Evolutionary conservation across 2,797 vertebrate species (phyloP).

Genomic region (Notolabrus celidotus): DNA sequence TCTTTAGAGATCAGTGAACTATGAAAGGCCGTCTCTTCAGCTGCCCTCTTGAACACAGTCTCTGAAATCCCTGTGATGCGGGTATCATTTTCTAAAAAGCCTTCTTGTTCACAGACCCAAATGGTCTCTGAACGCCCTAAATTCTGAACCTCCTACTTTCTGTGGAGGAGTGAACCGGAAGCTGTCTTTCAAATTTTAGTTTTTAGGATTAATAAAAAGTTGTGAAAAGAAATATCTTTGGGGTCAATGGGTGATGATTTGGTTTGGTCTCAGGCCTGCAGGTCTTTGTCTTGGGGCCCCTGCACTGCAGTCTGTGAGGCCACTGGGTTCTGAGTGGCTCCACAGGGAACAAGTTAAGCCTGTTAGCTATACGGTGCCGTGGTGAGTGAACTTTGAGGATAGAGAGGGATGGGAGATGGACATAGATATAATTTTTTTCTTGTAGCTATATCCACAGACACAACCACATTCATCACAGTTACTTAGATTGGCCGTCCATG

Average conservation of each 20-base stretch:
- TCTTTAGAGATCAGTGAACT: slow-evolving; percentile 80
- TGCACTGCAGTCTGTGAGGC: slow-evolving; percentile 47
- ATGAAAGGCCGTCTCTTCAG: slow-evolving; percentile 76
- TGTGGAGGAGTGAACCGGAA: slow-evolving; percentile 42
- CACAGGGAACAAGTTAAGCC: slow-evolving; percentile 68
- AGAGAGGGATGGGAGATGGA: no score
- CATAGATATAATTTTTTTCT: no score
- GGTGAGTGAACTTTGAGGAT: no score
- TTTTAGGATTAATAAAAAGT: slow-evolving; percentile 5
- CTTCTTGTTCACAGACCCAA: slow-evolving; percentile 61
- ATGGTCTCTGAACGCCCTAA: slow-evolving; percentile 64
- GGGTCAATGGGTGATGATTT: slow-evolving; percentile 30
- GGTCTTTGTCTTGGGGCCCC: slow-evolving; percentile 42
- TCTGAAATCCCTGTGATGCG: slow-evolving; percentile 61
- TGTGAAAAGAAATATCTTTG: slow-evolving; percentile 26
- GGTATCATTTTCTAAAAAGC: slow-evolving; percentile 74
- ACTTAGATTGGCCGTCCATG: no score
- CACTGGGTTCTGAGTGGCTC: slow-evolving; percentile 54
- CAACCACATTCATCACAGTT: no score
- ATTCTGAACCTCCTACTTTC: slow-evolving; percentile 39
- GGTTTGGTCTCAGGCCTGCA: slow-evolving; percentile 42
- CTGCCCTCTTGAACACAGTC: slow-evolving; percentile 66
- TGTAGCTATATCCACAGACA: no score
- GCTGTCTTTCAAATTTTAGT: slow-evolving; percentile 26
- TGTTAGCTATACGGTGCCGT: slow-evolving; percentile 65